A percentile compares a stretch with the other conserved stretches of the same genome.
These are phyloP conservation scores for Strigamia maritima DNA, from an alignment of 2,888 invertebrate genomes.

Conservation along the genomic window DNA sequence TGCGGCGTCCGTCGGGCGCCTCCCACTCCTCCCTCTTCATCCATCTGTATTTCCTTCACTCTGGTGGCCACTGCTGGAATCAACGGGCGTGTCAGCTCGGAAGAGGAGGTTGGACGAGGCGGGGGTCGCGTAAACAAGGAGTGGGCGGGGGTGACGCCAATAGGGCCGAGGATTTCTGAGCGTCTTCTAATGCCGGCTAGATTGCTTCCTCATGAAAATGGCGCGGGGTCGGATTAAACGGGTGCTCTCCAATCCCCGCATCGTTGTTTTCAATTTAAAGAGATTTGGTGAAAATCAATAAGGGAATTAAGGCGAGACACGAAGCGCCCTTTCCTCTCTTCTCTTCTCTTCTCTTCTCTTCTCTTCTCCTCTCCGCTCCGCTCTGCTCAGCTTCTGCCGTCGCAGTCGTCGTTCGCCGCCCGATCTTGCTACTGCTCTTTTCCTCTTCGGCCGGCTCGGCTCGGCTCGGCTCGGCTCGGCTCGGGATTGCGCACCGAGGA, in stretches of 20 bases:
- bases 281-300: conserved; percentile 43
- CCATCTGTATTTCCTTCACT: neutral
- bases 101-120: conserved; percentile 25
- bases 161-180: conserved; percentile 29
- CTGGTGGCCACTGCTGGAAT: conserved; percentile 20
- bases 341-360: neutral
- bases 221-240: conserved; percentile 42
- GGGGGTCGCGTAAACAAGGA: conserved; percentile 33
- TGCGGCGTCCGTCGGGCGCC: conserved; percentile 30
- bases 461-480: too few relatives aligned
- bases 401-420: conserved; percentile 7
- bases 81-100: conserved; percentile 2
- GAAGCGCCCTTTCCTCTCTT: conserved; percentile 7
- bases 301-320: conserved; percentile 42
- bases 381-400: neutral
- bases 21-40: conserved; percentile 9
- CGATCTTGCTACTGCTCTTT: neutral
- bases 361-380: neutral
- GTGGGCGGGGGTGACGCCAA: conserved; percentile 36
- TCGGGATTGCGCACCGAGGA: neutral
- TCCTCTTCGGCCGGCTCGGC: too few relatives aligned
- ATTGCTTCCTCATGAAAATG: conserved; percentile 41
- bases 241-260: conserved; percentile 41
- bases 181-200: conserved; percentile 38
- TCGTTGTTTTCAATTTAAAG: conserved; percentile 44